Conservation (phyloP, 2,113 vertebrate genomes). For the Hippoglossus stenolepis region DNA sequence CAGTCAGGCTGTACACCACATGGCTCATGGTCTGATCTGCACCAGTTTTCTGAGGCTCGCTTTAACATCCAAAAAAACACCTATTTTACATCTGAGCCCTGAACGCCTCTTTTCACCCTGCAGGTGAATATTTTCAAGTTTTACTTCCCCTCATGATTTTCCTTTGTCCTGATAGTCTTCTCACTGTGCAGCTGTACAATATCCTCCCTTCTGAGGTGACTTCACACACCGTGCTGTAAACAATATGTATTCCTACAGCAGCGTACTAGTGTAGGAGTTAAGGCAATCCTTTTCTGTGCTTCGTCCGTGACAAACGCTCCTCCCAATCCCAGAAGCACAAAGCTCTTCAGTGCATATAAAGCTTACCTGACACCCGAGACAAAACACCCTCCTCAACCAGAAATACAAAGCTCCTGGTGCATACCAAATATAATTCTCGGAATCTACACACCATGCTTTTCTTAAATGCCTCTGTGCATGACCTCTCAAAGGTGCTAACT, state of each 20-base stretch:
- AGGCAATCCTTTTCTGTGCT: constrained; percentile 78
- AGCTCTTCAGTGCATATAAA: constrained; percentile 74
- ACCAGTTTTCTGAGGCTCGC: constrained; percentile 78
- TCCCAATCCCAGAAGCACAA: constrained; percentile 69
- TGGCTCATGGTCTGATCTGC: constrained; percentile 82
- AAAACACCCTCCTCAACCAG: constrained; percentile 39
- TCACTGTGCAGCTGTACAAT: constrained; percentile 46
- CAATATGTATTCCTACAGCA: constrained; percentile 67
- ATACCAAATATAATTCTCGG: constrained; percentile 44
- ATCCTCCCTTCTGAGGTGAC: constrained; percentile 48
- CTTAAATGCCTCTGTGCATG: constrained; percentile 48
- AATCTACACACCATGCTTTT: constrained; percentile 51
- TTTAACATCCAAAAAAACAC: constrained; percentile 60
- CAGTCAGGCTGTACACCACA: constrained; percentile 65
- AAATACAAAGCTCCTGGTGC: constrained; percentile 55
- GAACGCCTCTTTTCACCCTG: constrained; percentile 34
- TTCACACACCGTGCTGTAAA: constrained; percentile 73
- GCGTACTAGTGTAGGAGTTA: constrained; percentile 67
- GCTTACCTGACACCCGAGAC: constrained; percentile 62
- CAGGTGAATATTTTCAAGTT: constrained; percentile 66
- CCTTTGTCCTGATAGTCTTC: constrained; percentile 39
- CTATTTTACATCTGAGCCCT: constrained; percentile 41
- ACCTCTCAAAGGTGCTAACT: constrained; percentile 53
- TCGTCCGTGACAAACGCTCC: constrained; percentile 60
- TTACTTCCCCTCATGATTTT: constrained; percentile 37